Conservation (phyloP, 1,140 invertebrate species). For the Riptortus pedestris region DNA sequence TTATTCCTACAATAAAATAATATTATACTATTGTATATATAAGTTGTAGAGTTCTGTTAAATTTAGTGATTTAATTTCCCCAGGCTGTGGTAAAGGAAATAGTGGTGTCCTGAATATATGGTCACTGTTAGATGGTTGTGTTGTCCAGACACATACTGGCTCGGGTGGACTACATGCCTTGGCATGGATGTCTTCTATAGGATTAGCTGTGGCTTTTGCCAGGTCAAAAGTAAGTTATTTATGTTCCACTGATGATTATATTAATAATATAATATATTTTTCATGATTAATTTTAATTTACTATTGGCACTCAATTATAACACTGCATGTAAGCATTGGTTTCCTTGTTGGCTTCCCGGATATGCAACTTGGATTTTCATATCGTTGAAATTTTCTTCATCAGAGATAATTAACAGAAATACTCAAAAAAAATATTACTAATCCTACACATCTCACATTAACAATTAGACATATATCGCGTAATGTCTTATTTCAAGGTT, state of each 20-base stretch:
- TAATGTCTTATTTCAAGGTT: too few relatives aligned
- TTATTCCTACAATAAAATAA: too few relatives aligned
- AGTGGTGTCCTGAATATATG: conserved; percentile 53
- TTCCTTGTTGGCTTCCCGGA: background rate
- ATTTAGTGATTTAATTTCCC: too few relatives aligned
- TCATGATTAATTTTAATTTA: conserved; percentile 7
- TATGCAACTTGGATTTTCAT: too few relatives aligned
- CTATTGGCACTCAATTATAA: background rate
- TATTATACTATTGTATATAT: too few relatives aligned
- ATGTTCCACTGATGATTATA: background rate
- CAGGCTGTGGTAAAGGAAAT: conserved; percentile 39
- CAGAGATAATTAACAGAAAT: too few relatives aligned
- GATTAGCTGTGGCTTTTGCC: conserved; percentile 44
- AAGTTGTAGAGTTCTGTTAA: too few relatives aligned
- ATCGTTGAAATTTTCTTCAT: too few relatives aligned
- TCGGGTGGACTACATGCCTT: conserved; percentile 43
- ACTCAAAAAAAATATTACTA: too few relatives aligned
- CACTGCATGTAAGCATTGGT: background rate
- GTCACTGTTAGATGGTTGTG: conserved; percentile 48
- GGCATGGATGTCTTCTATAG: conserved; percentile 41
- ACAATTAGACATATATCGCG: too few relatives aligned
- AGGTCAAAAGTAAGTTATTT: conserved; percentile 41
- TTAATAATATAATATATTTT: too few relatives aligned
- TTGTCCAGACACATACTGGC: conserved; percentile 47
- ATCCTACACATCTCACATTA: too few relatives aligned